These are phyloP conservation scores for Heliangelus exortis DNA, from an alignment of 2,797 vertebrate species.

Conservation along the genomic window DNA sequence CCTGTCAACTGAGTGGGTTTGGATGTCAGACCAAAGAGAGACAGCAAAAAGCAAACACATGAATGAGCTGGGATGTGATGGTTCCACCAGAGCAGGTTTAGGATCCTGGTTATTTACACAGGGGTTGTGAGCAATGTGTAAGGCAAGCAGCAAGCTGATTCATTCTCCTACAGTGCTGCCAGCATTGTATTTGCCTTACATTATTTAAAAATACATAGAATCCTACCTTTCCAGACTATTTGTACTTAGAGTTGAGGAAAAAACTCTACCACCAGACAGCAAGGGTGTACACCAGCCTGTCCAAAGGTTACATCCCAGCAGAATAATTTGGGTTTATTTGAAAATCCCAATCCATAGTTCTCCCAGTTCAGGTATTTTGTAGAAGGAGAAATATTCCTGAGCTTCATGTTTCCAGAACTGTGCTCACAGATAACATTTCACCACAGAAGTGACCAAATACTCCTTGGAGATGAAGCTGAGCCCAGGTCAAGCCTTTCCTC, in stretches of 20 bases:
- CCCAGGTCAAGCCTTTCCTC: background rate
- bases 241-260: background rate
- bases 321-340: background rate
- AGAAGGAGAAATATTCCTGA: background rate
- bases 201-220: background rate
- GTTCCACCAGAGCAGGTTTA: background rate
- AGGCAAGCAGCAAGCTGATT: background rate
- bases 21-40: background rate
- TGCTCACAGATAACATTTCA: background rate
- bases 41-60: background rate
- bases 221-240: background rate
- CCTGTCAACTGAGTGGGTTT: background rate
- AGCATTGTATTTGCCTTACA: background rate
- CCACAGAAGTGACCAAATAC: background rate
- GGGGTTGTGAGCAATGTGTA: background rate
- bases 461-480: background rate
- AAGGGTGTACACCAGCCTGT: background rate
- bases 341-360: background rate
- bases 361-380: background rate
- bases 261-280: accelerated
- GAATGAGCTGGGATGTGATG: background rate
- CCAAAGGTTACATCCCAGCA: background rate
- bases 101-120: background rate
- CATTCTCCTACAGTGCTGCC: background rate
- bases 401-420: background rate